Evolutionary conservation across 2,113 vertebrate species (phyloP).

Genomic region (Onychostruthus taczanowskii): DNA sequence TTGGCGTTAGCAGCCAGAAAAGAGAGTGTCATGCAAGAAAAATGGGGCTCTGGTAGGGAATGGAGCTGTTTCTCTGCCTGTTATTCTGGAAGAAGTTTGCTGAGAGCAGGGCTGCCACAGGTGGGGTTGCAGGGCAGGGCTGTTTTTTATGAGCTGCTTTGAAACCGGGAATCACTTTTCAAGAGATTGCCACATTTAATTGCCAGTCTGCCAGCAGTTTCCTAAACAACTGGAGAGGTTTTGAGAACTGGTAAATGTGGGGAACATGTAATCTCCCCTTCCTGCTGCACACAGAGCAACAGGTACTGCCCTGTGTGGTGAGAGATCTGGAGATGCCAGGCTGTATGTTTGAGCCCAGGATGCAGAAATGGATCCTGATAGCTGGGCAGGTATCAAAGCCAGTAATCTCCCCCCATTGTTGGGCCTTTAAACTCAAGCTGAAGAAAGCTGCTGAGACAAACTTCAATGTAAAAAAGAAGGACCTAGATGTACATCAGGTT

Average conservation of each 20-base stretch:
- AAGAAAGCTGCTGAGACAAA: neutral
- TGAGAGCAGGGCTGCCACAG: neutral
- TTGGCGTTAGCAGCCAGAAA: neutral
- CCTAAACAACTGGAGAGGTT: neutral
- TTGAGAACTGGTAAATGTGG: neutral
- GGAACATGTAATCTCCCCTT: neutral
- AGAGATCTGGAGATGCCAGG: neutral
- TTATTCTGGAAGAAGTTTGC: neutral
- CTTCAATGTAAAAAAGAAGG: neutral
- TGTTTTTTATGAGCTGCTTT: neutral
- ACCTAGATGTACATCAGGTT: neutral
- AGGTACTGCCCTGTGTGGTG: neutral
- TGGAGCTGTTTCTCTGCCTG: neutral
- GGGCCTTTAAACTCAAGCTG: neutral
- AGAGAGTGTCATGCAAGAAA: neutral
- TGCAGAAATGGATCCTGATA: neutral
- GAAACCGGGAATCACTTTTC: neutral
- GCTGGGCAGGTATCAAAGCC: neutral
- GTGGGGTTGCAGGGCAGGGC: neutral
- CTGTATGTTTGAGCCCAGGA: neutral
- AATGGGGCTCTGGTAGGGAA: neutral
- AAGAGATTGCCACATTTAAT: neutral
- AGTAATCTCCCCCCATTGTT: fast-evolving
- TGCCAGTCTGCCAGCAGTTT: neutral
- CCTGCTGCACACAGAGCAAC: neutral